Evolutionary conservation across 2,113 vertebrate genomes (phyloP), one percentile per base, ranked within the genome.

Genomic region (Puffinus mauretanicus): DNA sequence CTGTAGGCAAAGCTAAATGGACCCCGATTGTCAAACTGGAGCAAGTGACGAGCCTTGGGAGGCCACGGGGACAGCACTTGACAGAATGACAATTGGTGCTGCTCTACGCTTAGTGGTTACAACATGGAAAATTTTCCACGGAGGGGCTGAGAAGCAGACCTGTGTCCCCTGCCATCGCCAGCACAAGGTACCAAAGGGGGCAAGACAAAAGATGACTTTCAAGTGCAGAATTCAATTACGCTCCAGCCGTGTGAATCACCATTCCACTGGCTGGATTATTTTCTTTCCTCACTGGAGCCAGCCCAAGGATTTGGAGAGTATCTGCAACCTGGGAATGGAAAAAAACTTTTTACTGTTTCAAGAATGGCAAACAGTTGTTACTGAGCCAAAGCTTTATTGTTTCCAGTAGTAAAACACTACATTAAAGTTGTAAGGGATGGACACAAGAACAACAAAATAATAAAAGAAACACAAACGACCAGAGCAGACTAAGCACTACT

Each of bases 381-480:
- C 38, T 17, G 25, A 91, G 73, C 18, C 80, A 94, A 94, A 91
- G 69, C 70, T 96, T 97, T 96, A 97, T 97, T 97, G 86, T 89
- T 89, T 94, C 61, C 86, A 84, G 69, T 58, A 87, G 72, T 93
- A 88, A 93, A 94, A 89, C 77, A 81, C 17, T 69, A 89, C 73
- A 73, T 57, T 87, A 82, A 76, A 80, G 49, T 44, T 76, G 66
- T 61, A 85, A 95, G 36, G 73, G 72, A 67, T 21, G 69, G 86
- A 71, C 58, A 78, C 0, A 0, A 89, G 57, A 79, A 79, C 61
- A 87, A 79, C 60, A 22, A 89, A 93, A 81, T 21, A 44, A 79
- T 9, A 71, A 46, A 86, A 61, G 75, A 66, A 81, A 82, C 73
- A 82, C 80, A 76, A 82, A 78, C 2, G 1, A 77, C 44, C 57